phyloP scores from a whole-genome alignment of 2,888 invertebrate species.

The Eumacrocentrus americanus region DNA sequence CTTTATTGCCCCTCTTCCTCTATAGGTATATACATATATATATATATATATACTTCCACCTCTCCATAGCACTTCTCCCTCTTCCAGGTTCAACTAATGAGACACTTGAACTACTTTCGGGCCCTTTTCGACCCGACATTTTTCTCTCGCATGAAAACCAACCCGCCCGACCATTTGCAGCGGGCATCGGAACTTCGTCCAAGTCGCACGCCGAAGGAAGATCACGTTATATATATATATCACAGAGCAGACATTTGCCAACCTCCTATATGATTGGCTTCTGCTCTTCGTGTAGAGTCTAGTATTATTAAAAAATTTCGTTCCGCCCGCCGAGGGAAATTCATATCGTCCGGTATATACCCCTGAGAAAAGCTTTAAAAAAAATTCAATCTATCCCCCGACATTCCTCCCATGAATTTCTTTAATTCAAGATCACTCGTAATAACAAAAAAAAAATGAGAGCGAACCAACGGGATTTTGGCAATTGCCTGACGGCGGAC shows the following conservation, averaged over 20 bases:
- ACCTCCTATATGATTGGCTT: conserved; percentile 28
- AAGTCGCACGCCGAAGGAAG: conserved; percentile 8
- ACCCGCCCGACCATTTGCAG: conserved; percentile 29
- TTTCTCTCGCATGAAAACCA: conserved; percentile 20
- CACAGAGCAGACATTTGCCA: conserved; percentile 33
- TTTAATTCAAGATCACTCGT: conserved; percentile 10
- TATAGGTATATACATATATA: conserved; percentile 3
- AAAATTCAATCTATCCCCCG: conserved; percentile 25
- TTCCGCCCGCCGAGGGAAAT: conserved; percentile 20
- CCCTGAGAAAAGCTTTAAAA: conserved; percentile 6
- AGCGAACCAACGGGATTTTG: neutral
- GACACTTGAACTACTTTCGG: conserved; percentile 42
- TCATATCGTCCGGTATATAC: conserved; percentile 19
- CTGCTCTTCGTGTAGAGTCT: conserved; percentile 7
- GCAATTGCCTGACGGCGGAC: conserved; percentile 10
- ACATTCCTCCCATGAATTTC: conserved; percentile 18
- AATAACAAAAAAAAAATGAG: neutral
- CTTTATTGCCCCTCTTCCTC: neutral
- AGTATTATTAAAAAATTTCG: conserved; percentile 27
- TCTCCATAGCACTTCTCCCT: conserved; percentile 2
- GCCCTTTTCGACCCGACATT: conserved; percentile 16
- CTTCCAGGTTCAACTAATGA: conserved; percentile 31
- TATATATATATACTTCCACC: neutral
- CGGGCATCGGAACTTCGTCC: conserved; percentile 21
- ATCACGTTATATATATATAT: neutral